Percentiles rank a stretch among this genome's conserved stretches.
phyloP scores from a whole-genome alignment of 2,113 vertebrate species.

The Cochlearius cochlearius region DNA sequence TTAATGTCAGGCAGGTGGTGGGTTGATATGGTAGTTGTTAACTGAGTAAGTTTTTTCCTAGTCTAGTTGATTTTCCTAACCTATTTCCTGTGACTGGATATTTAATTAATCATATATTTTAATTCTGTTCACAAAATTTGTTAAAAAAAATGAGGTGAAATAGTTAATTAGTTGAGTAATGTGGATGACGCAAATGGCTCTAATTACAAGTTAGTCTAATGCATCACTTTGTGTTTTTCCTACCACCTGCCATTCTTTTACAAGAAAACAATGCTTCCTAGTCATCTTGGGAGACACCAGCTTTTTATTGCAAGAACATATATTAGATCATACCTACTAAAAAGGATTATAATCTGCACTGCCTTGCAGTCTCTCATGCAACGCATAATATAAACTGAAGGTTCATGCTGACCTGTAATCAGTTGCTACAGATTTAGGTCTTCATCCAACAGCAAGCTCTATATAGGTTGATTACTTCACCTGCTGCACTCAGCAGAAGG shows the following conservation, averaged over 20 bases:
- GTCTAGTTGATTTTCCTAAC: not conserved
- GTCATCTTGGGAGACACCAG: not conserved
- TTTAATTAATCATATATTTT: not conserved
- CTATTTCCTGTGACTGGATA: not conserved
- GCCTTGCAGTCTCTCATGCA: not conserved
- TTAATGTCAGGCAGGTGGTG: not conserved
- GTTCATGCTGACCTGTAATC: slow-evolving; percentile 20
- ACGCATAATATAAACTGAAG: not conserved
- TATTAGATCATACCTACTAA: not conserved
- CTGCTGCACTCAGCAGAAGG: slow-evolving; percentile 1
- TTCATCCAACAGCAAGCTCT: not conserved
- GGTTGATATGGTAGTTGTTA: not conserved
- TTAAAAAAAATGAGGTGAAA: not conserved
- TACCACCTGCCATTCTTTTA: not conserved
- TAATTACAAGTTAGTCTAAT: not conserved
- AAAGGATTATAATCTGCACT: not conserved
- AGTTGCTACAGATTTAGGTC: not conserved
- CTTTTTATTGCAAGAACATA: not conserved
- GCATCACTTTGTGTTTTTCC: not conserved
- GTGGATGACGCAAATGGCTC: not conserved
- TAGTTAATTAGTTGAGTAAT: not conserved
- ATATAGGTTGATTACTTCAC: not conserved
- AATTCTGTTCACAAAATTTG: not conserved
- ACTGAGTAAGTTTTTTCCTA: not conserved
- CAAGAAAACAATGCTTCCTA: not conserved